These are phyloP conservation scores for Antitype chi DNA, from an alignment of 2,888 invertebrate genomes.

Conservation along the genomic window DNA sequence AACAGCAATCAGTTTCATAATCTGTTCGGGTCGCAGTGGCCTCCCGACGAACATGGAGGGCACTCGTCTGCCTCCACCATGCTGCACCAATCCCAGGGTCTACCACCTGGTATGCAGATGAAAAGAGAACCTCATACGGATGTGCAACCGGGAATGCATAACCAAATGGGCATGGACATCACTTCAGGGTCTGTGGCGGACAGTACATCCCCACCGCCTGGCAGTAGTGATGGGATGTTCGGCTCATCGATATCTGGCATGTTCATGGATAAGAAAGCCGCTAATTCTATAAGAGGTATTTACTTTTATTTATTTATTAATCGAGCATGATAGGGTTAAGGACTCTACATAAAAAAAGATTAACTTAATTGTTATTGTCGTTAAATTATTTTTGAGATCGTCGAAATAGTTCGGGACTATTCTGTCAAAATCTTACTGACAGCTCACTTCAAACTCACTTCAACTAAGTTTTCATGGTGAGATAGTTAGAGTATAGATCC, in stretches of 20 bases:
- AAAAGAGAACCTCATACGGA: conserved; percentile 85
- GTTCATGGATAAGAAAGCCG: conserved; percentile 91
- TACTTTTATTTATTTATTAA: conserved; percentile 45
- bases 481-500: not conserved
- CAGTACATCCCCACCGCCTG: conserved; percentile 91
- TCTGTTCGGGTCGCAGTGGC: conserved; percentile 89
- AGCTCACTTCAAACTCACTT: not conserved
- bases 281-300: conserved; percentile 93
- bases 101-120: conserved; percentile 82
- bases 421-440: not conserved
- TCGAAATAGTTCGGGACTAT: not conserved
- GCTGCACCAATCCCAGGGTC: conserved; percentile 81
- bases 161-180: conserved; percentile 85
- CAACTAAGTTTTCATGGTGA: not conserved
- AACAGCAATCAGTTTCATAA: conserved; percentile 88
- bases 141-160: conserved; percentile 80
- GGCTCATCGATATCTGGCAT: conserved; percentile 86
- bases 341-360: not conserved
- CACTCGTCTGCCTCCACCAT: conserved; percentile 87
- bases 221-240: conserved; percentile 86
- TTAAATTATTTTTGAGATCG: not conserved
- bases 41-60: conserved; percentile 88
- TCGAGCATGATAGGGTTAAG: not conserved
- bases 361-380: not conserved
- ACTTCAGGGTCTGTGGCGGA: conserved; percentile 89